A percentile compares a stretch with the other conserved stretches of the same genome.
Conservation (phyloP, 2,888 invertebrate species). For the Cryptus armator region DNA sequence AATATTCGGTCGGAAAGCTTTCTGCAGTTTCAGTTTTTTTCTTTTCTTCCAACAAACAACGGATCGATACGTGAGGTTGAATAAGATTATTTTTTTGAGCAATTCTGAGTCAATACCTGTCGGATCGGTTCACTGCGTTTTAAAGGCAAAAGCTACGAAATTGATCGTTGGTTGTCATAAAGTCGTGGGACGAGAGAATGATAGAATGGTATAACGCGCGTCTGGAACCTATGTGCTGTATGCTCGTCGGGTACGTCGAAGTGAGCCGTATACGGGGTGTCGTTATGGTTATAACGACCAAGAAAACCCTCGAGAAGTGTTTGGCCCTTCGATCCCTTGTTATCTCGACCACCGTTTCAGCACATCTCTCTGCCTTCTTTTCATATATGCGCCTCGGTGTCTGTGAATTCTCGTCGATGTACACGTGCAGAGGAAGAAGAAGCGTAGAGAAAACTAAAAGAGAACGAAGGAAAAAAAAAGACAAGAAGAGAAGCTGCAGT, state of each 20-base stretch:
- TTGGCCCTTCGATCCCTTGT: slow-evolving; percentile 78
- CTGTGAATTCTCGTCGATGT: neutral
- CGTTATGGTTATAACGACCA: slow-evolving; percentile 81
- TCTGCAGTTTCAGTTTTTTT: neutral
- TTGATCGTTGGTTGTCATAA: slow-evolving; percentile 10
- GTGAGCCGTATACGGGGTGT: slow-evolving; percentile 59
- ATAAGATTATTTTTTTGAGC: slow-evolving; percentile 3
- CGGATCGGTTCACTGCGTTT: neutral
- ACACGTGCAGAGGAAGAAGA: slow-evolving; percentile 16
- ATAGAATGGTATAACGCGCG: neutral
- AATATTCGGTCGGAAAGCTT: slow-evolving; percentile 21
- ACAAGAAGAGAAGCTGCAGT: slow-evolving; percentile 40
- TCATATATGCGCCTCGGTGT: slow-evolving; percentile 2
- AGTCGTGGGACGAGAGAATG: neutral
- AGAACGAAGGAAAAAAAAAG: slow-evolving; percentile 34
- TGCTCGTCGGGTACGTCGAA: slow-evolving; percentile 26
- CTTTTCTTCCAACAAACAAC: slow-evolving; percentile 17
- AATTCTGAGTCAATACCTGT: neutral
- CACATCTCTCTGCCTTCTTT: slow-evolving; percentile 50
- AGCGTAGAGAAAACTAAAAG: slow-evolving; percentile 43
- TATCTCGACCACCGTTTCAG: slow-evolving; percentile 77
- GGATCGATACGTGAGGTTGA: slow-evolving; percentile 47
- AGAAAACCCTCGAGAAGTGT: slow-evolving; percentile 74
- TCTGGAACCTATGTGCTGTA: neutral
- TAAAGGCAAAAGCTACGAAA: neutral